Evolutionary conservation across 2,113 vertebrate species (phyloP).

Genomic region (Cebidichthys violaceus): DNA sequence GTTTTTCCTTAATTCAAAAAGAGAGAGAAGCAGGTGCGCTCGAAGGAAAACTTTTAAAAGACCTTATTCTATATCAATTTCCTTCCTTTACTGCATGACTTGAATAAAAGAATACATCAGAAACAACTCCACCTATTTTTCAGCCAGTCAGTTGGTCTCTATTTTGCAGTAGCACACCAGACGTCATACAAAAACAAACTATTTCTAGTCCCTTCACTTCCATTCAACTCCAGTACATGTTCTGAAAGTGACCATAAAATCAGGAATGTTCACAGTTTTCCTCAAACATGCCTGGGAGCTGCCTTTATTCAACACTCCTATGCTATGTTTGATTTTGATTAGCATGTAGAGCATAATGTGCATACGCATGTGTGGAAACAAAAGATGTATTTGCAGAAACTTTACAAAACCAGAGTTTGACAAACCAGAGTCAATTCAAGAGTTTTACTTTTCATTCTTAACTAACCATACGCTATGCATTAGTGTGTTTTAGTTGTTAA

Average conservation of each 20-base stretch:
- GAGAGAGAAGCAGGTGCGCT: not conserved
- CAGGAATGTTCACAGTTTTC: constrained; percentile 20
- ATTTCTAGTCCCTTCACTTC: not conserved
- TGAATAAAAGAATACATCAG: not conserved
- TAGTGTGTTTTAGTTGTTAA: not conserved
- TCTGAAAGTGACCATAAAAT: not conserved
- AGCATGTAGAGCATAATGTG: constrained; percentile 7
- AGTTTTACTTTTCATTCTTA: not conserved
- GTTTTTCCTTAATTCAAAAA: not conserved
- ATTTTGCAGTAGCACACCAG: constrained; percentile 1
- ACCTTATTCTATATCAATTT: not conserved
- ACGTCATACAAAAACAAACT: not conserved
- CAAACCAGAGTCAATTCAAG: not conserved
- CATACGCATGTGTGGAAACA: not conserved
- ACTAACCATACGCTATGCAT: not conserved
- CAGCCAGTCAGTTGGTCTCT: not conserved
- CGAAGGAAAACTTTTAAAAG: not conserved
- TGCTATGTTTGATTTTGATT: not conserved
- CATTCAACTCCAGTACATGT: not conserved
- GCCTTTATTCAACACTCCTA: not conserved
- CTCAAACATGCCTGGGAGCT: not conserved
- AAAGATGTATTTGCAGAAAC: not conserved
- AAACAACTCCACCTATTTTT: not conserved
- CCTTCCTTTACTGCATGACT: not conserved
- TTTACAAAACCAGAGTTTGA: not conserved